Conservation (phyloP, 2,888 invertebrate species). For the Caenorhabditis virilis region DNA sequence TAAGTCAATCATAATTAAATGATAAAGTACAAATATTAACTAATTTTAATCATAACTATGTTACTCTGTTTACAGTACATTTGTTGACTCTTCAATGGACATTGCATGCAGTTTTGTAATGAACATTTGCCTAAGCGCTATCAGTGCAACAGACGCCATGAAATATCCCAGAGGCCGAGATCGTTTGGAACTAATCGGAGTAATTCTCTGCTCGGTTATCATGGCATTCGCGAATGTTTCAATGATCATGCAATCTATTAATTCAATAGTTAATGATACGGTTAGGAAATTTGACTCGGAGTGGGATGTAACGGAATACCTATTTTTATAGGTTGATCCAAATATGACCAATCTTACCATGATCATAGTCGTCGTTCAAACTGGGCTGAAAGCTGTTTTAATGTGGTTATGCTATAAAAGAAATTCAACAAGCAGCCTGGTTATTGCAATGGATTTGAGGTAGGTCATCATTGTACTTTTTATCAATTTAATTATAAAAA, state of each 20-base stretch:
- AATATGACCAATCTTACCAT: slow-evolving; percentile 35
- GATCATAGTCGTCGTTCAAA: slow-evolving; percentile 34
- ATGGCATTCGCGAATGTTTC: slow-evolving; percentile 48
- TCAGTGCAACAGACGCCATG: slow-evolving; percentile 21
- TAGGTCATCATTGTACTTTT: too few relatives aligned
- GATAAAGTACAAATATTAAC: background rate
- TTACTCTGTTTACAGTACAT: slow-evolving; percentile 32
- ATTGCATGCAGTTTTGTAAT: slow-evolving; percentile 41
- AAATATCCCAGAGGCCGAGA: slow-evolving; percentile 38
- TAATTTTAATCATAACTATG: background rate
- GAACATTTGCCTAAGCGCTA: slow-evolving; percentile 33
- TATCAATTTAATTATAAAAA: too few relatives aligned
- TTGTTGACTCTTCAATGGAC: slow-evolving; percentile 49
- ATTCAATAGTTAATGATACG: slow-evolving; percentile 39
- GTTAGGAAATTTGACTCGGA: slow-evolving; percentile 2
- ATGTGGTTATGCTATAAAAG: slow-evolving; percentile 39
- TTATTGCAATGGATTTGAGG: slow-evolving; percentile 36
- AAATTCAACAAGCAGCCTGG: slow-evolving; percentile 28
- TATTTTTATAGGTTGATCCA: slow-evolving; percentile 27
- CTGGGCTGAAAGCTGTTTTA: slow-evolving; percentile 34
- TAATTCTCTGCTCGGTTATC: slow-evolving; percentile 34
- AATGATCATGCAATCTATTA: slow-evolving; percentile 45
- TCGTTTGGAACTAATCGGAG: slow-evolving; percentile 40
- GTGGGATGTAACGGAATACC: background rate
- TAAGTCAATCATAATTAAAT: background rate